Base-by-base conservation (phyloP, 2,797 vertebrate genomes). In the Basileuterus tristriatus region DNA sequence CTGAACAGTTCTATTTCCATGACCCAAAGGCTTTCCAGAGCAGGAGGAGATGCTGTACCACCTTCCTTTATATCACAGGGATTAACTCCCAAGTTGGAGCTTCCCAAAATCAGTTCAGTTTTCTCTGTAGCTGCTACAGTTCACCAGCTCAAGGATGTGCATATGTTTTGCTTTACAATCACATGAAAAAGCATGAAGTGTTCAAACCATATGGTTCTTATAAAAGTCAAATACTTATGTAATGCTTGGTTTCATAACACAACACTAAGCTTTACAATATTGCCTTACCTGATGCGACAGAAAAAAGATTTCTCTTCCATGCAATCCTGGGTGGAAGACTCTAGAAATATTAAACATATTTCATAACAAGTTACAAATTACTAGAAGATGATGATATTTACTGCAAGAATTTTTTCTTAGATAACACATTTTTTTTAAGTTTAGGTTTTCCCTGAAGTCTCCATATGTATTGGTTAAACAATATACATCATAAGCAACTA, bases 291-390 rank as follows among this genome's bases (percentile, higher is more conserved):
- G 97, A 99, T 98, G 17, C 99, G 99, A 92, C 99, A 99, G 96
- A 99, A 99, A 97, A 99, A 99, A 37, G 99, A 99, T 82, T 99
- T 99, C 96, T 99, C 99, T 96, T 99, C 99, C 97, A 98, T 98
- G 97, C 98, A 98, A 64, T 98, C 98, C 27, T 97, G 97, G n/a
- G 96, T 83, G 41, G 97, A 97, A 62, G 97, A 96, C 85, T 98
- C 98, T 98, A 29, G 12, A 96, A 96, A 96, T 32, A 95, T 62
- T 26, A 95, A 91, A 77, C 37, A 75, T 3, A 92, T 77, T 83
- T 89, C 36, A 79, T 68, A 82, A 75, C 5, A 69, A 50, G 49
- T 86, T 87, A 95, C 6, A 63, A 60, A 88, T 26, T 44, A 70
- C 9, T 34, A 43, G 1, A 2, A 83, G 22, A 53, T 37, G 13